A percentile compares a stretch with the other conserved stretches of the same genome.
phyloP scores from a whole-genome alignment of 2,113 vertebrate genomes.

The Triplophysa siluroides region DNA sequence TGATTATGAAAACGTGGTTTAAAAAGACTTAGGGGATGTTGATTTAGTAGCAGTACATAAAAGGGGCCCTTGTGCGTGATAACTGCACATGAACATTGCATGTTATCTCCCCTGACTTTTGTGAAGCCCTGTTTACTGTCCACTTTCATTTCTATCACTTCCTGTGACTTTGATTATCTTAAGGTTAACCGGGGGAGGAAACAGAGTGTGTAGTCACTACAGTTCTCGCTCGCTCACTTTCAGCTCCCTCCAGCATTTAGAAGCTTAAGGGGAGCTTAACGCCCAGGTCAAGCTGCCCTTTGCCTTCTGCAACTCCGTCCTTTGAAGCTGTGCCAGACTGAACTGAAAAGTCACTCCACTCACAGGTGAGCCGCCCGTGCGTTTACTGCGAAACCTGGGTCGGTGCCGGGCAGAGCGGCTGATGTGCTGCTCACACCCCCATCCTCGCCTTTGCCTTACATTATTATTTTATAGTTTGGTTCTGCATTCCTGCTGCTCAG shows the following conservation, averaged over 20 bases:
- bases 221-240: slow-evolving; percentile 61
- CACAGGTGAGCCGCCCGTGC: slow-evolving; percentile 67
- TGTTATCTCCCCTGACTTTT: slow-evolving; percentile 71
- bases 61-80: slow-evolving; percentile 61
- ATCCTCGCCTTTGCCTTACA: slow-evolving; percentile 75
- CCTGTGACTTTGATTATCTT: slow-evolving; percentile 64
- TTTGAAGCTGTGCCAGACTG: slow-evolving; percentile 90
- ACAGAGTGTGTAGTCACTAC: slow-evolving; percentile 60
- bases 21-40: slow-evolving; percentile 74
- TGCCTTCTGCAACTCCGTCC: slow-evolving; percentile 90
- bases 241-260: slow-evolving; percentile 86
- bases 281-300: slow-evolving; percentile 88
- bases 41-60: slow-evolving; percentile 75
- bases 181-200: slow-evolving; percentile 48
- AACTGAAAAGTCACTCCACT: slow-evolving; percentile 66
- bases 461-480: slow-evolving; percentile 99
- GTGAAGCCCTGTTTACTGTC: slow-evolving; percentile 70
- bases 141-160: slow-evolving; percentile 65
- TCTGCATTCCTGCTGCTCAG: slow-evolving; percentile 97
- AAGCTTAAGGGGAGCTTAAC: slow-evolving; percentile 85
- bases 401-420: slow-evolving; percentile 77
- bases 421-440: slow-evolving; percentile 74
- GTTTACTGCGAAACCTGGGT: slow-evolving; percentile 76
- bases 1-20: slow-evolving; percentile 71
- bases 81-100: slow-evolving; percentile 57